Base-by-base conservation (phyloP, 2,888 invertebrate species). In the Latheticus oryzae region DNA sequence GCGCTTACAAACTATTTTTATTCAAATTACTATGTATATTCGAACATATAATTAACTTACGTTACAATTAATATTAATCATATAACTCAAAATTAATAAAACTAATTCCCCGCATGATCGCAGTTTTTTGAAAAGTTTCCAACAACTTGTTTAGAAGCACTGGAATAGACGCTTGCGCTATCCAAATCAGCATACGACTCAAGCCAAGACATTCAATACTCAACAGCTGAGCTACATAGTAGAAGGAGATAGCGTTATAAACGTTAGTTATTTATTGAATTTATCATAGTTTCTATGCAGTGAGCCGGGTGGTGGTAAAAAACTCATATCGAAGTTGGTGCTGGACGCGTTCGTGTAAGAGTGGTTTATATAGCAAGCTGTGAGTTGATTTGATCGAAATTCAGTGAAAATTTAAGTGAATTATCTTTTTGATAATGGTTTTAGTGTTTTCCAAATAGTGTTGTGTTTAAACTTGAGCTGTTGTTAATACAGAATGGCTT, bases 401-500 rank as follows among this genome's bases (percentile, higher is more conserved):
- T n/a, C n/a, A n/a, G n/a, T n/a, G n/a, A n/a, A n/a, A n/a, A n/a
- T n/a, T n/a, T 13, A 7, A 42, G 54, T 58, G 58, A 51, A 26
- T 32, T 28, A 21, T 19, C n/a, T 43, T 45, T 16, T 35, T 47
- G 26, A 38, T 43, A 43, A 50, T 50, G 50, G 12, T 50, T 50
- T 50, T 7, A 38, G 50, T 50, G 38, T 38, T 26, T 3, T 17
- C 5, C 8, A 15, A n/a, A n/a, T 7, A 35, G 38, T 38, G 50
- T 38, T 15, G 21, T 32, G 19, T 5, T 45, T 28, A 26, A 38
- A 38, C 16, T 50, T 21, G 17, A 38, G 19, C 11, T 32, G 42
- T 3, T 52, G 15, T 52, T 9, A 37, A 19, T 19, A 32, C 21
- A n/a, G n/a, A 35, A 79, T 79, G 79, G 78, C 79, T 63, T 68